phyloP scores from a whole-genome alignment of 2,888 invertebrate species.

The Hermaeophaga mercurialis region DNA sequence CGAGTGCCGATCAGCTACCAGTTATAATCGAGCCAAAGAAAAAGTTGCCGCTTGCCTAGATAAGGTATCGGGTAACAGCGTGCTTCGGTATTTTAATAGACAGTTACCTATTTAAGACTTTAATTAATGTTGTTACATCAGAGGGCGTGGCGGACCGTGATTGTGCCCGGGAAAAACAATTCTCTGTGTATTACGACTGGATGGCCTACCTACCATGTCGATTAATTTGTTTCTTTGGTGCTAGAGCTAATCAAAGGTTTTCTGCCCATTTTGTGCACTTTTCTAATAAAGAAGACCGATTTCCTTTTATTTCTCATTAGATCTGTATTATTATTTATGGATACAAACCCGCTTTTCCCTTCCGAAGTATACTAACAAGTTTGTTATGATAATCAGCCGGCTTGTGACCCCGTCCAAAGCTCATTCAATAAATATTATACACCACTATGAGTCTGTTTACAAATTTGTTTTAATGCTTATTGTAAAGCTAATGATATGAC shows the following conservation, averaged over 20 bases:
- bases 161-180: slow-evolving; percentile 43
- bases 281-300: too few species aligned
- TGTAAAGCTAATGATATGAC: slow-evolving; percentile 48
- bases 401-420: slow-evolving; percentile 38
- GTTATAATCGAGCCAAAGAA: slow-evolving; percentile 10
- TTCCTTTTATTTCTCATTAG: too few species aligned
- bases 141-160: slow-evolving; percentile 48
- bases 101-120: slow-evolving; percentile 52
- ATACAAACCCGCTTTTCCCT: background rate
- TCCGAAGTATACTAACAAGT: background rate
- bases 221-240: slow-evolving; percentile 28
- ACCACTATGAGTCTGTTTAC: slow-evolving; percentile 47
- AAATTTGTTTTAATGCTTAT: slow-evolving; percentile 51
- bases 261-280: slow-evolving; percentile 29
- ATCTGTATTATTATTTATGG: too few species aligned
- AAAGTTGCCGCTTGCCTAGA: slow-evolving; percentile 12
- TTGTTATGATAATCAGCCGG: slow-evolving; percentile 43
- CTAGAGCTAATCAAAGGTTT: slow-evolving; percentile 19
- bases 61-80: slow-evolving; percentile 17
- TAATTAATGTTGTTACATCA: slow-evolving; percentile 53
- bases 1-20: slow-evolving; percentile 6
- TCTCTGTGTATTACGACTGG: slow-evolving; percentile 26
- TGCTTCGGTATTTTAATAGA: slow-evolving; percentile 51
- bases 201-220: slow-evolving; percentile 27
- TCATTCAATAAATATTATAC: slow-evolving; percentile 41